Base-by-base conservation (phyloP, 2,113 vertebrate genomes). In the Calidris pygmaea region DNA sequence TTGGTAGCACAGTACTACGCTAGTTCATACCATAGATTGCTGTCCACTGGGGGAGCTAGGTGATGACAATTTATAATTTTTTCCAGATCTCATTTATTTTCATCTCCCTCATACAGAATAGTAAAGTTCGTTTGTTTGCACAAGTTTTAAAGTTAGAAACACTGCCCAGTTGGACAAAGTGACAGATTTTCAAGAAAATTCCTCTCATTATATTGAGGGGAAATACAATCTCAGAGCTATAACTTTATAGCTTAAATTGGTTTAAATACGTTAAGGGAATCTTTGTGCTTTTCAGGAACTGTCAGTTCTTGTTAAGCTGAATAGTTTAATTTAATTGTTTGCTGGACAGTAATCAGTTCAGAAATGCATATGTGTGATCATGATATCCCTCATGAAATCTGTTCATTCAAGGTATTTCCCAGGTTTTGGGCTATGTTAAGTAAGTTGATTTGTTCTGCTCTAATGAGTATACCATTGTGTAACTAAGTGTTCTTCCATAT, bases 301-400 rank as follows among this genome's bases (percentile, higher is more conserved):
- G 91, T 90, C 85, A 92, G 62, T 60, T 90, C 65, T 74, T 30
- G 43, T 94, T 96, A 77, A 66, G 30, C 26, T 93, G 79, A 86
- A 19, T 62, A 63, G 50, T 47, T 90, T 26, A 39, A 34, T 88
- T 90, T 77, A 67, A 62, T 92, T 77, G 15, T 52, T 35, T 58
- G 60, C 59, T 93, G 75, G 76, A 84, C n/a, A 35, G 15, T 63
- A 74, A 43, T 93, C 47, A 59, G 1, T 83, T 88, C 10, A 76
- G 65, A 75, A 43, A 12, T 34, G 26, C 1, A 0, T 39, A 9
- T 71, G n/a, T 83, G 62, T 9, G 4, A 47, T 83, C 32, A 27
- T 37, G 34, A 39, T 77, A 88, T 43, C 63, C 67, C 83, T 93
- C 52, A n/a, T 72, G 82, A 81, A 88, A 90, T 86, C 10, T 34